These are phyloP conservation scores for Mallateleia sp. DNA, from an alignment of 2,888 invertebrate species.

Conservation along the genomic window DNA sequence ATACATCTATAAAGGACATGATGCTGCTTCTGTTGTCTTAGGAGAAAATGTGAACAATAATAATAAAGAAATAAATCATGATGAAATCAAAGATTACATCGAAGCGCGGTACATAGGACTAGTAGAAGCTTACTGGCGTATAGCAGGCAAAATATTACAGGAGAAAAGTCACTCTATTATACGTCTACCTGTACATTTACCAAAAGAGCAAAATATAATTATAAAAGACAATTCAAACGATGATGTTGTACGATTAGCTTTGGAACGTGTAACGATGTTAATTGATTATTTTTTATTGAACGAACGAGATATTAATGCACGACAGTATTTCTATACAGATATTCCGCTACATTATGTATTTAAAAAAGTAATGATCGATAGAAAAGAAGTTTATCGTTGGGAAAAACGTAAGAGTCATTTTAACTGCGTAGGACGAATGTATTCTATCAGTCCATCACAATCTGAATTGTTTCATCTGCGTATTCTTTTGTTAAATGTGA, in stretches of 20 bases:
- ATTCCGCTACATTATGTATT: constrained; percentile 44
- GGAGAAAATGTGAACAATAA: constrained; percentile 10
- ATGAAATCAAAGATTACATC: constrained; percentile 47
- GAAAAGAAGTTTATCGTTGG: constrained; percentile 65
- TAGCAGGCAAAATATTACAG: neutral
- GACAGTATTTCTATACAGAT: neutral
- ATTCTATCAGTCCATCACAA: constrained; percentile 39
- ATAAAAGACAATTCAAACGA: neutral
- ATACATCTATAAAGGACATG: constrained; percentile 83
- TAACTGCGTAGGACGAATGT: constrained; percentile 19
- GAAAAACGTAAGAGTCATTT: neutral
- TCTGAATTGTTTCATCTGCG: too few relatives aligned
- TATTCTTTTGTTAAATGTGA: too few relatives aligned
- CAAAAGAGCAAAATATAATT: neutral
- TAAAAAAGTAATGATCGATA: constrained; percentile 44
- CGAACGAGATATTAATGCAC: neutral
- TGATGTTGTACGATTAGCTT: neutral
- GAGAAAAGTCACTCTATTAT: neutral
- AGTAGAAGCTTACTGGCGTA: constrained; percentile 64
- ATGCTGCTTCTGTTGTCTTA: constrained; percentile 69
- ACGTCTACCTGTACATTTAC: neutral
- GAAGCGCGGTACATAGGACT: constrained; percentile 63
- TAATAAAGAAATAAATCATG: constrained; percentile 34
- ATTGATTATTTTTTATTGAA: neutral
- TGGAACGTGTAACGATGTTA: neutral